These are phyloP conservation scores for Platygyra sinensis DNA, from an alignment of 64 coral and sea anemone species.

Conservation along the genomic window DNA sequence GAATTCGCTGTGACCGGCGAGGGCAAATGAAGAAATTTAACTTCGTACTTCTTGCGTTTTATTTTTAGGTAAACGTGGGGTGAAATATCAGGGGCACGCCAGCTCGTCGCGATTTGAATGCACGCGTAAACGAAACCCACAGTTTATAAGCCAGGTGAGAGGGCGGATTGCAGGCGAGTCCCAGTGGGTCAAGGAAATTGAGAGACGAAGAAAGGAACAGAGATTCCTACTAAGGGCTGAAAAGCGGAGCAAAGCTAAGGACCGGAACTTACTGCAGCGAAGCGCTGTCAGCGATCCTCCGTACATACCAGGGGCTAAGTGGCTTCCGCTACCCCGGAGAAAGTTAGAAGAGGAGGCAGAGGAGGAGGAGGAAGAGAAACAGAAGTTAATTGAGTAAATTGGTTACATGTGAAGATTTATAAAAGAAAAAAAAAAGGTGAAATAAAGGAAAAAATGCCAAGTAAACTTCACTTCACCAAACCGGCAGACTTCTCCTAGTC, in stretches of 20 bases:
- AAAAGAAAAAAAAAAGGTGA: too few species aligned
- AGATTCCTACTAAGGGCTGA: slow-evolving; percentile 55
- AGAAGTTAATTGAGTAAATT: not conserved
- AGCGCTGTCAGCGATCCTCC: slow-evolving; percentile 66
- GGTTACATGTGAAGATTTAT: too few species aligned
- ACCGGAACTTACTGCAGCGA: slow-evolving; percentile 46
- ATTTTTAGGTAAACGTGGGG: slow-evolving; percentile 78
- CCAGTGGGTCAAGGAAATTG: slow-evolving; percentile 73
- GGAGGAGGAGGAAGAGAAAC: not conserved
- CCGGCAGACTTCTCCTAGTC: too few species aligned
- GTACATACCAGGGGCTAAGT: slow-evolving; percentile 46
- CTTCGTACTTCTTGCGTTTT: not conserved
- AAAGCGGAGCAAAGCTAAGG: slow-evolving; percentile 44
- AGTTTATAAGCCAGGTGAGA: slow-evolving; percentile 53
- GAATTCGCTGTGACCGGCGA: not conserved
- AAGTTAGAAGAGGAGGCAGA: not conserved
- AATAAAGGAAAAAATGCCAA: too few species aligned
- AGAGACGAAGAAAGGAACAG: slow-evolving; percentile 77
- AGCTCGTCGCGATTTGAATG: slow-evolving; percentile 56
- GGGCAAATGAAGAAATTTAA: not conserved
- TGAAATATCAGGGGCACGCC: slow-evolving; percentile 71
- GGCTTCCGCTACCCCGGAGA: slow-evolving; percentile 16
- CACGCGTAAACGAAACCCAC: slow-evolving; percentile 71
- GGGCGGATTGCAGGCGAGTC: slow-evolving; percentile 47
- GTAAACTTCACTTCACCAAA: too few species aligned